A percentile compares a stretch with the other conserved stretches of the same genome.
Evolutionary conservation across 2,888 invertebrate species (phyloP).

Genomic region (Rhingia rostrata): DNA sequence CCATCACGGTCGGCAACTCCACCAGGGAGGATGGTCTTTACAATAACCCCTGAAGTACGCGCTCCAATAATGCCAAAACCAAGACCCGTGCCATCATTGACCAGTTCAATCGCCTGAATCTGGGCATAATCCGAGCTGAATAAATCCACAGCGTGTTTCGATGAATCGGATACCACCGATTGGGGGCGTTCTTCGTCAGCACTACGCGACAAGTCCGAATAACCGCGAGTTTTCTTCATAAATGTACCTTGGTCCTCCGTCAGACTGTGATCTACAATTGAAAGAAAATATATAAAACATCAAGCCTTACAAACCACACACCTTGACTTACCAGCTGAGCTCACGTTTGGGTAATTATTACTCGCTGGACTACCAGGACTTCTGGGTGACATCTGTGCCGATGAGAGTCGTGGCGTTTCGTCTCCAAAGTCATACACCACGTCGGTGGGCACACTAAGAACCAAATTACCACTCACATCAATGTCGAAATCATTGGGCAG

Average conservation of each 20-base stretch:
- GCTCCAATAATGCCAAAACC: constrained; percentile 99
- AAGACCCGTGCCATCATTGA: constrained; percentile 98
- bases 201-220: constrained; percentile 72
- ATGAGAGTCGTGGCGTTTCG: constrained; percentile 89
- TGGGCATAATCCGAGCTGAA: constrained; percentile 96
- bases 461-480: constrained; percentile 89
- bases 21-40: constrained; percentile 98
- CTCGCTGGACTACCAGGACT: constrained; percentile 86
- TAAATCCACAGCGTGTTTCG: constrained; percentile 88
- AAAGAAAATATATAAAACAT: background rate
- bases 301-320: background rate
- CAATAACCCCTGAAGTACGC: constrained; percentile 98
- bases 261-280: constrained; percentile 63
- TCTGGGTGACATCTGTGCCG: constrained; percentile 88
- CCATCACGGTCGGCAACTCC: constrained; percentile 99
- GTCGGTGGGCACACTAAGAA: constrained; percentile 86
- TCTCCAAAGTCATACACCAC: constrained; percentile 85
- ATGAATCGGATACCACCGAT: constrained; percentile 85
- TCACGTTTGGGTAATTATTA: constrained; percentile 65
- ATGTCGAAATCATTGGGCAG: constrained; percentile 97
- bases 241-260: constrained; percentile 75
- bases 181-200: constrained; percentile 85
- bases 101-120: constrained; percentile 97
- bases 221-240: constrained; percentile 88
- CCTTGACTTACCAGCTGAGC: constrained; percentile 68